These are phyloP conservation scores for honey bee (Apis mellifera) DNA, from an alignment of 1,140 invertebrate genomes.

Conservation along the genomic window DNA sequence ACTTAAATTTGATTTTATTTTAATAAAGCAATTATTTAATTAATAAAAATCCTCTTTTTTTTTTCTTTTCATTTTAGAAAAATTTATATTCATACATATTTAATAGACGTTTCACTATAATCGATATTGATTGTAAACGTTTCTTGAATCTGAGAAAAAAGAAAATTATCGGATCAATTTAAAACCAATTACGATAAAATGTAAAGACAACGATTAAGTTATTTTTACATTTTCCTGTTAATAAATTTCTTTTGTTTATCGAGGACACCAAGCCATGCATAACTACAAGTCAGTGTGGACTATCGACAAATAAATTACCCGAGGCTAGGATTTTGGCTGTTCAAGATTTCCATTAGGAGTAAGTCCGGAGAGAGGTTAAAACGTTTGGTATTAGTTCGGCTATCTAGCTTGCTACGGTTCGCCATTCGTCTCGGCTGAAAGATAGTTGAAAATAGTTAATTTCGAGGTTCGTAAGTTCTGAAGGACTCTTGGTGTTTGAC, in stretches of 20 bases:
- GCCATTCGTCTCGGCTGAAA: constrained; percentile 56
- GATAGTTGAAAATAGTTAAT: constrained; percentile 61
- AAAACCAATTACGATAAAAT: no score
- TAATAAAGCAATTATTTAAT: no score
- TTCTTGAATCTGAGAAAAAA: not conserved
- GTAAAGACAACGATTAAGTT: not conserved
- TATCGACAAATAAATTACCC: constrained; percentile 64
- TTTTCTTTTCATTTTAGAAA: no score
- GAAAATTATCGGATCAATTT: no score
- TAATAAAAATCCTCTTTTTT: no score
- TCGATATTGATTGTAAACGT: no score
- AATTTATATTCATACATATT: no score
- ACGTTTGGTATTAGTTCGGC: constrained; percentile 38
- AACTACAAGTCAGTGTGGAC: constrained; percentile 16
- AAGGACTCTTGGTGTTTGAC: constrained; percentile 23
- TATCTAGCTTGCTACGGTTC: constrained; percentile 32
- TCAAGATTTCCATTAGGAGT: constrained; percentile 54
- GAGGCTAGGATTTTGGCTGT: constrained; percentile 49
- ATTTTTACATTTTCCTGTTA: not conserved
- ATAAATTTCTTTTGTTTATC: not conserved
- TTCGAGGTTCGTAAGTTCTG: constrained; percentile 41
- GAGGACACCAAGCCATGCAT: not conserved
- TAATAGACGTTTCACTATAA: no score
- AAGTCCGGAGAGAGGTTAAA: constrained; percentile 13
- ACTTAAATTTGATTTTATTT: no score